Evolutionary conservation across 2,797 vertebrate genomes (phyloP).

Genomic region (Agapornis canus): DNA sequence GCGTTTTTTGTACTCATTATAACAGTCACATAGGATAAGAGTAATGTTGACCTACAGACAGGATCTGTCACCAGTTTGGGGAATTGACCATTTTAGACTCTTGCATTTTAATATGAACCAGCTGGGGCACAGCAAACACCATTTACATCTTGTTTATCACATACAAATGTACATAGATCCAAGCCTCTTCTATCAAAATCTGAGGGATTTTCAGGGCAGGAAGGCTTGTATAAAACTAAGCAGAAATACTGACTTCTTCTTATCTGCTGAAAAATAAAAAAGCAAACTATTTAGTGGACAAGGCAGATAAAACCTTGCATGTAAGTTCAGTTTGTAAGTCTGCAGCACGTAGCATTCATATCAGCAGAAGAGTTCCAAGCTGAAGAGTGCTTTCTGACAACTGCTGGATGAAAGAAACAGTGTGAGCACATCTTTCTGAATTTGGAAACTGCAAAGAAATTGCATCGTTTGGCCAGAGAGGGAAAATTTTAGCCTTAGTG

Average conservation of each 20-base stretch:
- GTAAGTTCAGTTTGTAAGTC: neutral
- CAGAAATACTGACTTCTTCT: neutral
- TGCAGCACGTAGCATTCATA: neutral
- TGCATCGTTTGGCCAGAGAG: neutral
- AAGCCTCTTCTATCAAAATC: neutral
- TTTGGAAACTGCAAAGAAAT: neutral
- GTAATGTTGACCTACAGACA: constrained; percentile 4
- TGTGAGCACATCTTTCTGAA: neutral
- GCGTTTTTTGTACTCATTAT: neutral
- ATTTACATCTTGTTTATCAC: neutral
- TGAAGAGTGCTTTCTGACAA: neutral
- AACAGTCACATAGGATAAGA: constrained; percentile 10
- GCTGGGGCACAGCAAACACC: neutral
- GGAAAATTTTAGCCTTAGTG: neutral
- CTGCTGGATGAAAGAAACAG: neutral
- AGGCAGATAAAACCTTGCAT: neutral
- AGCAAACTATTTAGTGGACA: neutral
- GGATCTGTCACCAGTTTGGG: neutral
- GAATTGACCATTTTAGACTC: constrained; percentile 12
- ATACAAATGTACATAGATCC: neutral
- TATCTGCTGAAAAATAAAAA: neutral
- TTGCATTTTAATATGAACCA: constrained; percentile 19
- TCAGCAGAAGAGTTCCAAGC: neutral
- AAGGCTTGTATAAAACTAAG: neutral
- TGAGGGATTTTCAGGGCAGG: neutral